Evolutionary conservation across 2,888 invertebrate species (phyloP).

Genomic region (Oasisia sp.): DNA sequence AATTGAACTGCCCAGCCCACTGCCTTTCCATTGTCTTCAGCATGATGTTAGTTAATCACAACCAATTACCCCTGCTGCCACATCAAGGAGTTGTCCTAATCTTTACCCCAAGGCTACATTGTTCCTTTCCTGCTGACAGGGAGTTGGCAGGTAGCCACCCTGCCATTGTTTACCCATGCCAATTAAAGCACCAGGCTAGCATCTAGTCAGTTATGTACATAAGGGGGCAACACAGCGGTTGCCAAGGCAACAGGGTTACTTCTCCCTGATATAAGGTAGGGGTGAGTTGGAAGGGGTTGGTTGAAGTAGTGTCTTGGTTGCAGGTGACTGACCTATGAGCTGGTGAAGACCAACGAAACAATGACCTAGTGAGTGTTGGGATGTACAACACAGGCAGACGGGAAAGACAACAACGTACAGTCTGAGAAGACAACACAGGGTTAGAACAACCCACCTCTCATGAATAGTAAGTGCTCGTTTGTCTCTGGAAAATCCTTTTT

Average conservation of each 20-base stretch:
- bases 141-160: slow-evolving; percentile 8
- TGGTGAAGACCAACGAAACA: not conserved
- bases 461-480: not conserved
- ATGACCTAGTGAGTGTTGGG: not conserved
- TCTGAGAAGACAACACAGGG: not conserved
- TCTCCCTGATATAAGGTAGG: not conserved
- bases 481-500: not conserved
- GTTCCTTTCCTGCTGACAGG: not conserved
- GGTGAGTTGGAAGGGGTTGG: not conserved
- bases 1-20: not conserved
- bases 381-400: not conserved
- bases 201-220: not conserved
- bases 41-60: not conserved
- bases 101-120: not conserved
- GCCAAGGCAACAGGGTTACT: not conserved
- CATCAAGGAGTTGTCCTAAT: slow-evolving; percentile 4
- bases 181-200: not conserved
- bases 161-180: not conserved
- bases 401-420: not conserved
- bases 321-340: not conserved
- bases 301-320: not conserved
- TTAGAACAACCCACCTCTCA: not conserved
- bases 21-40: not conserved
- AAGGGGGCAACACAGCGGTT: not conserved
- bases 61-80: not conserved